phyloP scores from a whole-genome alignment of 2,113 vertebrate genomes.

The Procavia capensis region DNA sequence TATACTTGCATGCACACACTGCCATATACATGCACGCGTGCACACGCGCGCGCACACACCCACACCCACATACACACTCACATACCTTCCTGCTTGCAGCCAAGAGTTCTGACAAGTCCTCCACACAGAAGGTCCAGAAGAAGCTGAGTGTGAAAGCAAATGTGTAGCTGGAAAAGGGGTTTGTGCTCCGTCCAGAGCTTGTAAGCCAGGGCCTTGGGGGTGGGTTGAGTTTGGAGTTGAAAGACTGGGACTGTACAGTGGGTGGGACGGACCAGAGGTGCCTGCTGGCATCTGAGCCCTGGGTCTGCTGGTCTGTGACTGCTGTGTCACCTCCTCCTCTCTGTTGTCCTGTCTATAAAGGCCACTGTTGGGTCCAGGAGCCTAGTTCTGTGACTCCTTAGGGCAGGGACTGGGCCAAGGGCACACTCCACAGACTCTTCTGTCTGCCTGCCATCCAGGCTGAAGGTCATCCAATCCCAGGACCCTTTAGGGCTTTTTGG shows the following conservation, averaged over 20 bases:
- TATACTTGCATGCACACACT: background rate
- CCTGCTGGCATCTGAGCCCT: no score
- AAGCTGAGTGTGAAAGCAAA: accelerated
- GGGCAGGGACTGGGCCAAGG: background rate
- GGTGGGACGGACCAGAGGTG: no score
- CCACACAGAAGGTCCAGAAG: accelerated
- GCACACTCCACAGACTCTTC: background rate
- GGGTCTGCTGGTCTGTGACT: accelerated
- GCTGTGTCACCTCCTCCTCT: background rate
- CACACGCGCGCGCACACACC: background rate
- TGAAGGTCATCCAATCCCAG: accelerated
- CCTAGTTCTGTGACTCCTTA: background rate
- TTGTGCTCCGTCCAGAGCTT: background rate
- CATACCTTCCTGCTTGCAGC: background rate
- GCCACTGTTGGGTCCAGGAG: background rate
- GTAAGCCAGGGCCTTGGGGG: background rate
- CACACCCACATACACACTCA: background rate
- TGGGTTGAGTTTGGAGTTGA: background rate
- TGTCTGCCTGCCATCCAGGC: background rate
- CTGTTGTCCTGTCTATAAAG: background rate
- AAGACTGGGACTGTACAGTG: accelerated
- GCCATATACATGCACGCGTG: background rate
- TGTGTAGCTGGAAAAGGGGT: background rate
- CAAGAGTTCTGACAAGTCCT: background rate
- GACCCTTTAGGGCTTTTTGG: background rate